A percentile compares a stretch with the other conserved stretches of the same genome.
Evolutionary conservation across 2,797 vertebrate species (phyloP).

Genomic region (Rhynchotus rufescens): DNA sequence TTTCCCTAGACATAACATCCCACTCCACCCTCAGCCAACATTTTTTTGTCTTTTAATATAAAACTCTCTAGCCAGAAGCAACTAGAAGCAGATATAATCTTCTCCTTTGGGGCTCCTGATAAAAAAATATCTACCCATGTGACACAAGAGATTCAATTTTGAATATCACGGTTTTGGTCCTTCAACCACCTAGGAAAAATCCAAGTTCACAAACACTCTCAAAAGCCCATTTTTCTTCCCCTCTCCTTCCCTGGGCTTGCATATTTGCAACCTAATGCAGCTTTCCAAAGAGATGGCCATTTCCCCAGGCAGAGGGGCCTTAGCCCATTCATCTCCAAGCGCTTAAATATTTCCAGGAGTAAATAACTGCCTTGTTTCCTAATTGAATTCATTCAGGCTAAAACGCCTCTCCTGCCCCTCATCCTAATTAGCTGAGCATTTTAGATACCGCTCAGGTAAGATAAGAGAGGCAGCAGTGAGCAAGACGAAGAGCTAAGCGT

Average conservation of each 20-base stretch:
- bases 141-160: background rate
- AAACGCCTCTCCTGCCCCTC: background rate
- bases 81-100: background rate
- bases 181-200: background rate
- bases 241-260: background rate
- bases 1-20: background rate
- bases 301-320: too few species aligned
- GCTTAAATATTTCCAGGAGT: background rate
- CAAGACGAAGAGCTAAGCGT: accelerated
- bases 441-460: accelerated
- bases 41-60: background rate
- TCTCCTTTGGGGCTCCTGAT: background rate
- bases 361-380: background rate
- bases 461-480: background rate
- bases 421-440: accelerated
- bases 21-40: background rate
- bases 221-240: background rate
- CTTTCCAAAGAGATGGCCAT: background rate
- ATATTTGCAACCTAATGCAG: background rate
- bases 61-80: background rate
- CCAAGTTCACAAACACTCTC: accelerated
- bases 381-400: background rate
- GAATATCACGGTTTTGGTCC: background rate
- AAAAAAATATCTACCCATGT: background rate
- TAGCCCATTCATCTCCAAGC: background rate